Percentiles rank a stretch among this genome's conserved stretches.
Evolutionary conservation across 2,113 vertebrate genomes (phyloP).

Genomic region (human (Homo sapiens)): GRCh38 chr12:111275501-111276000

Average conservation of each 20-base stretch:
- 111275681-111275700: background rate
- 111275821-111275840: background rate
- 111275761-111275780: background rate
- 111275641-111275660: accelerated
- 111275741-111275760: accelerated
- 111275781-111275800: background rate
- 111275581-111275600: background rate
- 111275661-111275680: accelerated
- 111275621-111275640: accelerated
- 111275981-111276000: background rate
- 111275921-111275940: background rate
- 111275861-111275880: background rate
- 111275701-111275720: background rate
- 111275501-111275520: background rate
- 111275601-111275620: background rate
- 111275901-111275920: background rate
- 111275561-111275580: background rate
- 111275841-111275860: background rate
- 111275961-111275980: background rate
- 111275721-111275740: background rate
- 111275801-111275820: background rate
- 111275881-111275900: background rate
- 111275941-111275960: background rate
- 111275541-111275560: accelerated
- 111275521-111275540: background rate